Evolutionary conservation across 2,113 vertebrate genomes (phyloP).

Genomic region (Eolophus roseicapilla): DNA sequence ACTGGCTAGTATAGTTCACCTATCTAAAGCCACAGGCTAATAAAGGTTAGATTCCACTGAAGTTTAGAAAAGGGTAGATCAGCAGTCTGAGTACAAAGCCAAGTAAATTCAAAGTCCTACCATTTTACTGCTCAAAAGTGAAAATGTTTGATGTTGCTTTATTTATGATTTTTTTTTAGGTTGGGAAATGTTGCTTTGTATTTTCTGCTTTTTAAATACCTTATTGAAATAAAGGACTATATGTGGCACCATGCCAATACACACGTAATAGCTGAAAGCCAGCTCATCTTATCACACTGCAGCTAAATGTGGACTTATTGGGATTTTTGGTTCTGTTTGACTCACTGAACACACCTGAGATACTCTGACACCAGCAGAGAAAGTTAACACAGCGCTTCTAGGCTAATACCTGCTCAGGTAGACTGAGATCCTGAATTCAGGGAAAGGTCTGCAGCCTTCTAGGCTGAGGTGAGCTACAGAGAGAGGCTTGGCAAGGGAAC

Average conservation of each 20-base stretch:
- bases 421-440: neutral
- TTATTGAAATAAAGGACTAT: neutral
- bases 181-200: neutral
- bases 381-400: neutral
- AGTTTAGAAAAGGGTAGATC: neutral
- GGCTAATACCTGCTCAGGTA: neutral
- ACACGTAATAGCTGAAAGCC: neutral
- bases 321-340: neutral
- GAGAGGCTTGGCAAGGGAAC: neutral
- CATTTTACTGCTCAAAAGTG: neutral
- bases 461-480: neutral
- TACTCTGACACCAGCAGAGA: neutral
- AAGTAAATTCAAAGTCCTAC: neutral
- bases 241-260: neutral
- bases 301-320: neutral
- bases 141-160: neutral
- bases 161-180: neutral
- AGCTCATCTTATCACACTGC: neutral
- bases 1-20: neutral
- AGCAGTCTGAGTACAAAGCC: neutral
- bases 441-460: neutral
- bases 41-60: neutral
- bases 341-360: neutral
- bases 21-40: neutral
- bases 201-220: neutral